Percentiles rank a stretch among this genome's conserved stretches.
phyloP scores from a whole-genome alignment of 1,140 invertebrate genomes.

The Pantala flavescens region DNA sequence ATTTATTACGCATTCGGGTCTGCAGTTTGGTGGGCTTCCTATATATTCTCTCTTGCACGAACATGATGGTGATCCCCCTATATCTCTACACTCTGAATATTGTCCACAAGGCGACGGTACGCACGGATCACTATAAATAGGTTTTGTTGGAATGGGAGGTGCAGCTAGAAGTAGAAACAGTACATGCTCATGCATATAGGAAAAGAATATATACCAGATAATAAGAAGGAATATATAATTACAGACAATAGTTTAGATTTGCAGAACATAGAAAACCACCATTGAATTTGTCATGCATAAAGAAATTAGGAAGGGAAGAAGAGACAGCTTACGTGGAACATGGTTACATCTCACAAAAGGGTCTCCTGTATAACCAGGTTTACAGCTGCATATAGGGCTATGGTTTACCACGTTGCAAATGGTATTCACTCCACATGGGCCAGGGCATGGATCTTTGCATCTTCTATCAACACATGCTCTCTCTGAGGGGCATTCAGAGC shows the following conservation, averaged over 20 bases:
- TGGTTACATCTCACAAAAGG: conserved; percentile 55
- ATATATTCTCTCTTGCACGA: conserved; percentile 43
- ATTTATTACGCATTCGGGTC: conserved; percentile 44
- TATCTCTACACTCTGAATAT: conserved; percentile 41
- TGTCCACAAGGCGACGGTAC: conserved; percentile 42
- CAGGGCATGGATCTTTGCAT: conserved; percentile 30
- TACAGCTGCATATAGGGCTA: conserved; percentile 63
- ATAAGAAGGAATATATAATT: background rate
- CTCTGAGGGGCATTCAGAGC: conserved; percentile 26
- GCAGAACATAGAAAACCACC: conserved; percentile 26
- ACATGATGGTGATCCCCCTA: conserved; percentile 44
- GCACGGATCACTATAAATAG: conserved; percentile 42
- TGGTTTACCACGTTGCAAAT: conserved; percentile 54
- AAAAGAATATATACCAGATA: background rate
- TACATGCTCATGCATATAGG: conserved; percentile 12
- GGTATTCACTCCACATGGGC: conserved; percentile 28
- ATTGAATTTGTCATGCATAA: conserved; percentile 16
- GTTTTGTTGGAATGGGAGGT: conserved; percentile 19
- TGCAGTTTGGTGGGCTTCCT: conserved; percentile 42
- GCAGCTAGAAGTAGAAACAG: conserved; percentile 14
- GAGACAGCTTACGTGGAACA: conserved; percentile 40
- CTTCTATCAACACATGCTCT: conserved; percentile 28
- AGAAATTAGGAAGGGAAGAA: background rate
- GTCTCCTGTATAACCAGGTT: conserved; percentile 55
- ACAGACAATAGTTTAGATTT: conserved; percentile 23